Base-by-base conservation (phyloP, 2,888 invertebrate genomes). In the Thymelicus acteon region DNA sequence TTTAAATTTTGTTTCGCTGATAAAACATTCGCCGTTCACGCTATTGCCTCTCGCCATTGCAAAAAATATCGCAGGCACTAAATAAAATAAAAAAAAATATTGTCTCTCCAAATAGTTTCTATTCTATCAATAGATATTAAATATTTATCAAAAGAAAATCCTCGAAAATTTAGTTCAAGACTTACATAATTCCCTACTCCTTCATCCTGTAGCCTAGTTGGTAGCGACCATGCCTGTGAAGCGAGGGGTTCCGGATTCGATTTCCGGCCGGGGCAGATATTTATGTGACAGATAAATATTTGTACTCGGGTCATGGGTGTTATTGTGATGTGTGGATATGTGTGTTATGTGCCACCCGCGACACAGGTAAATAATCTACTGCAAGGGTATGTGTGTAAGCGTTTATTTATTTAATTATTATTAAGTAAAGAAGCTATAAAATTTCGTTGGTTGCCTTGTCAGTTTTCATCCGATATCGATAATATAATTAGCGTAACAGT, bases 1-100 rank as follows among this genome's bases (percentile, higher is more conserved):
- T 67, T 49, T 19, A 40, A 52, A 69, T n/a, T n/a, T 71, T 73
- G 72, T 61, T 52, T 61, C 44, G 52, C 60, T 67, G n/a, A 67
- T n/a, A 67, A 67, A 67, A 67, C 76, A 76, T 61, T 68, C 72
- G 73, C 75, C 70, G 69, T 72, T 67, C 49, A 61, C 61, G 61
- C 72, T 67, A 69, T 67, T 61, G 67, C 61, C 67, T 67, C 62
- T 75, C 71, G 73, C 74, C 49, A 7, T 60, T 48, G 75, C 74
- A 74, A 73, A 71, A 75, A 71, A 44, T 40, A 67, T 39, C 67
- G 52, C 67, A 44, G 52, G 67, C 67, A 44, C 39, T 54, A 60
- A 49, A 67, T 61, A 44, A 67, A 67, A 52, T 52, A 52, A 19
- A n/a, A n/a, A n/a, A n/a, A n/a, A n/a, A n/a, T n/a, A 15, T 19